Conservation (phyloP, 2,888 invertebrate genomes). For the Oxytorus armatus region DNA sequence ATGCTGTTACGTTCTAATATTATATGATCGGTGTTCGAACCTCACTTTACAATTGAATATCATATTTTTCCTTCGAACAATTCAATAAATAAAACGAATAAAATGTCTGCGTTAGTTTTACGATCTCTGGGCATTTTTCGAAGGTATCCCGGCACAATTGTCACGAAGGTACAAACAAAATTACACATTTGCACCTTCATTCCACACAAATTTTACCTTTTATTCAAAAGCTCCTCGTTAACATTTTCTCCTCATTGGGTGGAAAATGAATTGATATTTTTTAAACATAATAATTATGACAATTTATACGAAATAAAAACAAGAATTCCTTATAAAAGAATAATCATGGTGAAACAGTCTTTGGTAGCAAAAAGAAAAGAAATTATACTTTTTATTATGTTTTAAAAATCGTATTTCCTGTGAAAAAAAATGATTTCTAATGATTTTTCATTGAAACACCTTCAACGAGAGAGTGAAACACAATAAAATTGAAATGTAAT, state of each 20-base stretch:
- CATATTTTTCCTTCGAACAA: neutral
- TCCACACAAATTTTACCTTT: neutral
- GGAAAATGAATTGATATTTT: too few relatives aligned
- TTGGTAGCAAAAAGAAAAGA: too few relatives aligned
- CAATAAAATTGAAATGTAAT: neutral
- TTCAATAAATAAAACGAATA: conserved; percentile 18
- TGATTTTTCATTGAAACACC: too few relatives aligned
- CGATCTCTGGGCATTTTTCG: conserved; percentile 59
- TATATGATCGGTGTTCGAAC: conserved; percentile 36
- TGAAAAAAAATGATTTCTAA: too few relatives aligned
- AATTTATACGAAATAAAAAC: too few relatives aligned
- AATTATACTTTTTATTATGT: too few relatives aligned
- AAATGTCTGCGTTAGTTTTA: conserved; percentile 70
- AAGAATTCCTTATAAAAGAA: too few relatives aligned
- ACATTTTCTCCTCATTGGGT: too few relatives aligned
- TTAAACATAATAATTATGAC: too few relatives aligned
- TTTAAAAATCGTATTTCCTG: too few relatives aligned
- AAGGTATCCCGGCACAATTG: conserved; percentile 47
- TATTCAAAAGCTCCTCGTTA: neutral
- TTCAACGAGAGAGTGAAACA: neutral
- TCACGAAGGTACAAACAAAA: conserved; percentile 65
- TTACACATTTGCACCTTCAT: neutral
- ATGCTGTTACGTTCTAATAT: neutral
- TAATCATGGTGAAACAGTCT: too few relatives aligned
- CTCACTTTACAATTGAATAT: conserved; percentile 25